Evolutionary conservation across 2,888 invertebrate genomes (phyloP).

Genomic region (Adelphocoris suturalis): DNA sequence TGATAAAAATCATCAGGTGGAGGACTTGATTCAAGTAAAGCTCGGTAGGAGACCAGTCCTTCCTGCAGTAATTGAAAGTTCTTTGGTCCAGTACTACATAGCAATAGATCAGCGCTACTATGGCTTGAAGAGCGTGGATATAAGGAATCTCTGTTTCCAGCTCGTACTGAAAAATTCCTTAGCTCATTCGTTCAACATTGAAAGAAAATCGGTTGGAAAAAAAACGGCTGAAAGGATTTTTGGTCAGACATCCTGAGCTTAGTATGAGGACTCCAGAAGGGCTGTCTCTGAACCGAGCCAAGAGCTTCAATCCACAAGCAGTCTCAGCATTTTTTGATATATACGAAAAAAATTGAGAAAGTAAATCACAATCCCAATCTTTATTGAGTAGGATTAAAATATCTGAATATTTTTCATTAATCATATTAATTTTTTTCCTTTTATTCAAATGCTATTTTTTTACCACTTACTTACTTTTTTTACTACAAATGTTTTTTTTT

Average conservation of each 20-base stretch:
- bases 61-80: conserved; percentile 53
- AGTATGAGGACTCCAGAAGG: too few relatives aligned
- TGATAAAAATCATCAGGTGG: conserved; percentile 37
- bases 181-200: conserved; percentile 54
- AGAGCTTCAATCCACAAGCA: conserved; percentile 64
- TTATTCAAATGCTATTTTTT: too few relatives aligned
- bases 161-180: conserved; percentile 45
- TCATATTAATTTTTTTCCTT: too few relatives aligned
- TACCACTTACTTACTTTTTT: too few relatives aligned
- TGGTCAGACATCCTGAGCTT: too few relatives aligned
- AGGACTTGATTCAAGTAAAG: conserved; percentile 18
- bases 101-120: conserved; percentile 63
- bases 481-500: too few relatives aligned
- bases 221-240: too few relatives aligned
- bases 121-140: conserved; percentile 60
- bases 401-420: too few relatives aligned
- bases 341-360: conserved; percentile 48
- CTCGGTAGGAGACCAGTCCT: conserved; percentile 59
- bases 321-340: conserved; percentile 68
- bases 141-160: conserved; percentile 50
- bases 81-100: conserved; percentile 60
- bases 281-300: conserved; percentile 72
- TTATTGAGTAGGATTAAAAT: too few relatives aligned
- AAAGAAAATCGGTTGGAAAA: conserved; percentile 59
- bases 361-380: conserved; percentile 16